These are phyloP conservation scores for Paguma larvata DNA, from an alignment of 2,797 vertebrate species.

Conservation along the genomic window DNA sequence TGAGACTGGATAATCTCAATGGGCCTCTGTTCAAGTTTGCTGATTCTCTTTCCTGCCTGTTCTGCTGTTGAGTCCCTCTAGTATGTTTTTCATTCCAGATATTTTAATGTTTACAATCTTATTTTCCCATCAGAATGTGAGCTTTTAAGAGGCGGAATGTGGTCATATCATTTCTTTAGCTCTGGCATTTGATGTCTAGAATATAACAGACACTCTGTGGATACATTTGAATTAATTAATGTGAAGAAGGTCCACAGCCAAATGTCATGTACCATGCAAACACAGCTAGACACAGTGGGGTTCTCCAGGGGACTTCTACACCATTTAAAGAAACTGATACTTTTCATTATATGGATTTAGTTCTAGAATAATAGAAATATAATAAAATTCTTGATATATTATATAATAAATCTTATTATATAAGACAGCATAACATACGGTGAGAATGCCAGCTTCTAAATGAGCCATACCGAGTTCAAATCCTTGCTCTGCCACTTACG, in stretches of 20 bases:
- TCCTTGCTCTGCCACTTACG: not conserved
- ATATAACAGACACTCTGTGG: not conserved
- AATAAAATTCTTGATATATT: conserved; percentile 20
- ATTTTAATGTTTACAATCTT: conserved; percentile 22
- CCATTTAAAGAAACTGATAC: not conserved
- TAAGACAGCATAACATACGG: not conserved
- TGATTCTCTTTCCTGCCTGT: not conserved
- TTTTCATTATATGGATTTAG: not conserved
- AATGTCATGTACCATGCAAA: not conserved
- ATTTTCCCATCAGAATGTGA: not conserved
- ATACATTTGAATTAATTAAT: not conserved
- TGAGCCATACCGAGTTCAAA: not conserved
- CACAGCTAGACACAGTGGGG: not conserved
- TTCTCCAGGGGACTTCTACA: not conserved
- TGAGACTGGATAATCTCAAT: not conserved
- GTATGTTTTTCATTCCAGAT: conserved; percentile 12
- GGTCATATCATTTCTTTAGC: not conserved
- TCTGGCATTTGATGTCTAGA: not conserved
- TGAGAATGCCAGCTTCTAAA: not conserved
- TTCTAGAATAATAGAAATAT: conserved; percentile 9
- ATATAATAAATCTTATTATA: not conserved
- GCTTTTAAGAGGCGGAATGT: not conserved
- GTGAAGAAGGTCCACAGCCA: not conserved
- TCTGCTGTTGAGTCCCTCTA: not conserved
- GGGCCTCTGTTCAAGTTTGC: not conserved